phyloP scores from a whole-genome alignment of 2,113 vertebrate genomes.

The Takifugu flavidus region DNA sequence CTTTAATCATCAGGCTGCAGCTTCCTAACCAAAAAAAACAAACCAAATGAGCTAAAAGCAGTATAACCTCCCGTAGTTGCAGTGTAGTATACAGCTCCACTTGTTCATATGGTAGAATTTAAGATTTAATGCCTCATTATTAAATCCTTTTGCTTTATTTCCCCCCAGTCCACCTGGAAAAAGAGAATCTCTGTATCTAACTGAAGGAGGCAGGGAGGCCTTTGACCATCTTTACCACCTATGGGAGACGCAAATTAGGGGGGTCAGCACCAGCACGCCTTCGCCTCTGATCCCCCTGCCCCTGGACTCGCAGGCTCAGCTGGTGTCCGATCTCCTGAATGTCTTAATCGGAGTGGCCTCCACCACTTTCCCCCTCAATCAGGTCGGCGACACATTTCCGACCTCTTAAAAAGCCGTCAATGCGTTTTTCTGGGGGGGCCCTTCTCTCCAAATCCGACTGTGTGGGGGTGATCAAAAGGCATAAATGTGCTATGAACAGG shows the following conservation, averaged over 20 bases:
- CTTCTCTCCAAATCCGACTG: too few species aligned
- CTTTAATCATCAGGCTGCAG: too few species aligned
- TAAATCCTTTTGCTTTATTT: not conserved
- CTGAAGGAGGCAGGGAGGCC: slow-evolving; percentile 89
- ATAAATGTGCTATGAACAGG: not conserved
- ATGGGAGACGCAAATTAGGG: slow-evolving; percentile 82
- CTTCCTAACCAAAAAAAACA: too few species aligned
- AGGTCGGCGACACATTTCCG: slow-evolving; percentile 56
- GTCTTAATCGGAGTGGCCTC: slow-evolving; percentile 93
- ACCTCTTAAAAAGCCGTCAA: not conserved
- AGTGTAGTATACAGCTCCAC: not conserved
- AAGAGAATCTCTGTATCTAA: slow-evolving; percentile 86
- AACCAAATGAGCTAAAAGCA: too few species aligned
- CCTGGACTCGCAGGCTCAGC: slow-evolving; percentile 81
- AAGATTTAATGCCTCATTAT: too few species aligned
- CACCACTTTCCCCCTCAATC: slow-evolving; percentile 85
- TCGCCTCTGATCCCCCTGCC: slow-evolving; percentile 76
- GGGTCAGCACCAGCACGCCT: slow-evolving; percentile 71
- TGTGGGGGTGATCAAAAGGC: too few species aligned
- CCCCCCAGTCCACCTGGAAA: slow-evolving; percentile 84
- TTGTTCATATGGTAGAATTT: not conserved
- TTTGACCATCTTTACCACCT: slow-evolving; percentile 90
- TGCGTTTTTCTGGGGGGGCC: too few species aligned
- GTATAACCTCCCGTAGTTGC: not conserved
- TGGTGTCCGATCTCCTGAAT: slow-evolving; percentile 90